A percentile compares a stretch with the other conserved stretches of the same genome.
Conservation (phyloP, 2,888 invertebrate genomes). For the Gymnosoma rotundatum region DNA sequence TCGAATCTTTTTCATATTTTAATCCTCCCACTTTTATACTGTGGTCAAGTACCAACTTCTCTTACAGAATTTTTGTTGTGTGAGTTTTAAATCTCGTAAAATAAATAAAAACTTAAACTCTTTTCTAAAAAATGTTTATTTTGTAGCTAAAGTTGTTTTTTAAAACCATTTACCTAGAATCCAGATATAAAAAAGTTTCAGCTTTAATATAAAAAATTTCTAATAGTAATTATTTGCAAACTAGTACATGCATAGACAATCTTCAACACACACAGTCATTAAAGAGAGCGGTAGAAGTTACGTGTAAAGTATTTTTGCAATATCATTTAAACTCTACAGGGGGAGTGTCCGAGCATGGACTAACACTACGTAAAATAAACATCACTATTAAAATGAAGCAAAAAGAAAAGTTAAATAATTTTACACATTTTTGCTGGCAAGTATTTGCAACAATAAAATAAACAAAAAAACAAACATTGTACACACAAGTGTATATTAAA, state of each 20-base stretch:
- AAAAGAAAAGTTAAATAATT: not conserved
- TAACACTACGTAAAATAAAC: conserved; percentile 61
- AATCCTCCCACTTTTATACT: too few relatives aligned
- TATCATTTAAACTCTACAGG: conserved; percentile 35
- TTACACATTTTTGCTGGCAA: conserved; percentile 18
- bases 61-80: too few relatives aligned
- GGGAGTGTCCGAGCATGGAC: conserved; percentile 23
- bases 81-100: too few relatives aligned
- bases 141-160: not conserved
- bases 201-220: conserved; percentile 38
- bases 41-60: too few relatives aligned
- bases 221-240: conserved; percentile 41
- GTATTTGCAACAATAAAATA: conserved; percentile 47
- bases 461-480: conserved; percentile 17
- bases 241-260: not conserved
- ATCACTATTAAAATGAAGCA: conserved; percentile 48
- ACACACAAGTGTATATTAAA: conserved; percentile 34
- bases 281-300: not conserved
- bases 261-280: not conserved
- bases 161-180: conserved; percentile 29
- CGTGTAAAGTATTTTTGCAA: not conserved
- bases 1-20: too few relatives aligned
- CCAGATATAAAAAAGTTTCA: conserved; percentile 24
- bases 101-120: not conserved
- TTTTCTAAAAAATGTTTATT: not conserved